Conservation (phyloP, 23 tunicate species). For the Corella eumyota region DNA sequence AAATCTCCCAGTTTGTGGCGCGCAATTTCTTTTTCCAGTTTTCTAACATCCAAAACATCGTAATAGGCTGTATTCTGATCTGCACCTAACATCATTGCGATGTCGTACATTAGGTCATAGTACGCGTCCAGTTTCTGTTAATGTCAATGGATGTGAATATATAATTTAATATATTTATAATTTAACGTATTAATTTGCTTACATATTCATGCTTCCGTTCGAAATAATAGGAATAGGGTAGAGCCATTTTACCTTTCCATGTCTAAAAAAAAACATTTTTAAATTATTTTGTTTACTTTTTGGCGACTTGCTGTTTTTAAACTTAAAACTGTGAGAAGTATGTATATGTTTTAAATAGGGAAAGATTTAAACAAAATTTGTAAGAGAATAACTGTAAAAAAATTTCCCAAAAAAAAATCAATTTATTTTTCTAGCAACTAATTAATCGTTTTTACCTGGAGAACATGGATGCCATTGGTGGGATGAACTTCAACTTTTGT, state of each 20-base stretch:
- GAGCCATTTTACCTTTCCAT: conserved; percentile 65
- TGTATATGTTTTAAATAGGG: too few species aligned
- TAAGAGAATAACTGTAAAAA: too few species aligned
- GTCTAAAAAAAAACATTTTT: conserved; percentile 29
- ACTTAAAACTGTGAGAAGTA: too few species aligned
- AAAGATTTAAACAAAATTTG: too few species aligned
- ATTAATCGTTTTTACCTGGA: conserved; percentile 57
- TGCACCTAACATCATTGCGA: conserved; percentile 71
- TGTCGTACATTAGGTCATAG: conserved; percentile 37
- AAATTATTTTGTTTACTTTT: not conserved
- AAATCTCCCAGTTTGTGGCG: conserved; percentile 12
- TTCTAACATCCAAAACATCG: conserved; percentile 24
- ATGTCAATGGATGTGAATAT: not conserved
- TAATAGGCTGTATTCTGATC: conserved; percentile 15
- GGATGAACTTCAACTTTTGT: conserved; percentile 15
- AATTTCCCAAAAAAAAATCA: too few species aligned
- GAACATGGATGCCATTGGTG: conserved; percentile 12
- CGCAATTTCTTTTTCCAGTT: conserved; percentile 24
- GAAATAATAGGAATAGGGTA: conserved; percentile 33
- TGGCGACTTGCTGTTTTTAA: too few species aligned
- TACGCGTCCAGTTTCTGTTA: conserved; percentile 58
- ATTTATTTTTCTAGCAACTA: too few species aligned
- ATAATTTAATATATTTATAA: not conserved
- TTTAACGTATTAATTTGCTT: too few species aligned
- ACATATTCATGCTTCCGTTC: too few species aligned